Evolutionary conservation across 2,113 vertebrate species (phyloP), one percentile per base, ranked within the genome.

Genomic region (Numida meleagris): DNA sequence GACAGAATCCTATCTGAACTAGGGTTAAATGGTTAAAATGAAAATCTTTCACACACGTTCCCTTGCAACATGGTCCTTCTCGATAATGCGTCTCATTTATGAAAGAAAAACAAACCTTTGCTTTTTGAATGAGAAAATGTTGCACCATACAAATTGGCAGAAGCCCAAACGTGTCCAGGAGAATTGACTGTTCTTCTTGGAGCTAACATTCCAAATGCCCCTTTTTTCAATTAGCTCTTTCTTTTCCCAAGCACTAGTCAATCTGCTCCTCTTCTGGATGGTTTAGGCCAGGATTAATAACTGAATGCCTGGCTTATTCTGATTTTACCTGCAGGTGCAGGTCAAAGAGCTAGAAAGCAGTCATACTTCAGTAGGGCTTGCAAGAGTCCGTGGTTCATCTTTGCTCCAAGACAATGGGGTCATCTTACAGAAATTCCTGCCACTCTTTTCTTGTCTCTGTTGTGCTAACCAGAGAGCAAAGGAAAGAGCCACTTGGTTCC

Each of bases 281-380:
- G 20, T 77, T 86, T 73, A 86, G 84, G 86, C 40, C 73, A 73
- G 85, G 91, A 86, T 95, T 94, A 70, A 31, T 65, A 34, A 61
- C 59, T 8, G 1, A 75, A 43, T 81, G 42, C 43, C 33, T 88
- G 78, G 55, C 19, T 88, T 94, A 21, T 4, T 80, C 87, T 89
- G 86, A 50, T 88, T 88, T 92, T 83, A 87, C 74, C 86, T 94
- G 88, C 81, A 95, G 85, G 23, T 91, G 86, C 53, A 79, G 58
- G 88, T 95, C 82, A 94, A 90, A 93, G 86, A 79, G 33, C 14
- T 53, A 29, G 14, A 25, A 79, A 50, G 29, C 6, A 24, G 40
- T 57, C 68, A 11, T 57, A 61, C 71, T 84, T 95, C 91, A 71
- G 0, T 25, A 73, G 62, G 62, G 40, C 31, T 93, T 84, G 61